Percentiles rank a stretch among this genome's conserved stretches.
Conservation (phyloP, 2,113 vertebrate genomes). For the Labeo catla region DNA sequence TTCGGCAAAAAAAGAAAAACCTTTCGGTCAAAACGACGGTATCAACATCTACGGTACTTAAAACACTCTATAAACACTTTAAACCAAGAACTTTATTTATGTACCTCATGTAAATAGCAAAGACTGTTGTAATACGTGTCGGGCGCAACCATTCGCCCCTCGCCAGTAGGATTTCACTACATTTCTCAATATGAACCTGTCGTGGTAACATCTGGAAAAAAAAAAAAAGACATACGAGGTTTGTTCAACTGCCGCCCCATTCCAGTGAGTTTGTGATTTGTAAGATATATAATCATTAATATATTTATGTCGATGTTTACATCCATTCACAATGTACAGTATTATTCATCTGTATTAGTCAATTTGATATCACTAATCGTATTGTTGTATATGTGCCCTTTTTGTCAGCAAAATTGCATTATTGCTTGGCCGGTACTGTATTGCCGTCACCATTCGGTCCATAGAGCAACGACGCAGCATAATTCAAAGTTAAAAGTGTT, state of each 20-base stretch:
- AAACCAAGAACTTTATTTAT: constrained; percentile 46
- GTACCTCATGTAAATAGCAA: constrained; percentile 63
- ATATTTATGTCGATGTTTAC: constrained; percentile 77
- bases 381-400: constrained; percentile 52
- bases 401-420: constrained; percentile 24
- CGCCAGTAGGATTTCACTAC: constrained; percentile 40
- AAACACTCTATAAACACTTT: constrained; percentile 46
- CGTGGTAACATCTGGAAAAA: constrained; percentile 23
- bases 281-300: constrained; percentile 77
- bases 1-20: neutral
- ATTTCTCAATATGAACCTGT: constrained; percentile 26
- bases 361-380: constrained; percentile 62
- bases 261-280: constrained; percentile 75
- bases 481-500: constrained; percentile 16
- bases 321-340: constrained; percentile 61
- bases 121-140: constrained; percentile 32
- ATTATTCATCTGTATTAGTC: constrained; percentile 61
- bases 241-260: constrained; percentile 65
- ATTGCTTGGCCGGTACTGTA: constrained; percentile 31
- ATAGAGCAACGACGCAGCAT: neutral
- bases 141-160: constrained; percentile 18
- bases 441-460: constrained; percentile 1
- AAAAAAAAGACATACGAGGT: constrained; percentile 18
- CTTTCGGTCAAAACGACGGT: neutral
- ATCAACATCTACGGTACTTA: constrained; percentile 38